Conservation (phyloP, 1,140 invertebrate genomes). For the Eriocheir sinensis region DNA sequence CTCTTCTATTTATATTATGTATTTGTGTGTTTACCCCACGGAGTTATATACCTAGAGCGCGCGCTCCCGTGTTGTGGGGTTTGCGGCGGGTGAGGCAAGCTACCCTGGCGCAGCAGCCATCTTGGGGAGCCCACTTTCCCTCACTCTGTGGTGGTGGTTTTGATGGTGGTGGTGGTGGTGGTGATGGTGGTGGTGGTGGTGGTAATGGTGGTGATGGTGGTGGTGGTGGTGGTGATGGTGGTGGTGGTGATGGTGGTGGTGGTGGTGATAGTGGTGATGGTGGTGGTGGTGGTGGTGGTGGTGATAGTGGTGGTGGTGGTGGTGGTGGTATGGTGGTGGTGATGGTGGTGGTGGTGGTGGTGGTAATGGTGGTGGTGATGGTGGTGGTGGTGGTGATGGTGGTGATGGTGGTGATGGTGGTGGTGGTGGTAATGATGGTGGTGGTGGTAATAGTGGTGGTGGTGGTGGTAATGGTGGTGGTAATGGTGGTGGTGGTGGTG, state of each 20-base stretch:
- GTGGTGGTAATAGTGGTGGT: neutral
- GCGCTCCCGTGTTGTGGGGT: no score
- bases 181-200: constrained; percentile 11
- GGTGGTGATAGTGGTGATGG: neutral
- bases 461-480: constrained; percentile 11
- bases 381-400: neutral
- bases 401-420: neutral
- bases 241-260: neutral
- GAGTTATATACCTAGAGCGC: no score
- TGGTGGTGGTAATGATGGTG: neutral
- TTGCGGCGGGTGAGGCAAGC: no score
- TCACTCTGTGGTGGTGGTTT: no score
- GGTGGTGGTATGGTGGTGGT: neutral
- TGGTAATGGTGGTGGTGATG: constrained; percentile 3
- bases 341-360: neutral
- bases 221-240: constrained; percentile 11
- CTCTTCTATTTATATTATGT: no score
- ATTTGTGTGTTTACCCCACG: no score
- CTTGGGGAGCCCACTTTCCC: no score
- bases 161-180: constrained; percentile 18
- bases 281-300: neutral
- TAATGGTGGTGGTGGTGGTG: neutral
- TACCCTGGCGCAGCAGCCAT: no score
- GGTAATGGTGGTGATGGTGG: neutral
- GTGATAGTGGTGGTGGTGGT: neutral